These are phyloP conservation scores for Drosophila burlai DNA, from an alignment of 1,140 invertebrate species.

Conservation along the genomic window DNA sequence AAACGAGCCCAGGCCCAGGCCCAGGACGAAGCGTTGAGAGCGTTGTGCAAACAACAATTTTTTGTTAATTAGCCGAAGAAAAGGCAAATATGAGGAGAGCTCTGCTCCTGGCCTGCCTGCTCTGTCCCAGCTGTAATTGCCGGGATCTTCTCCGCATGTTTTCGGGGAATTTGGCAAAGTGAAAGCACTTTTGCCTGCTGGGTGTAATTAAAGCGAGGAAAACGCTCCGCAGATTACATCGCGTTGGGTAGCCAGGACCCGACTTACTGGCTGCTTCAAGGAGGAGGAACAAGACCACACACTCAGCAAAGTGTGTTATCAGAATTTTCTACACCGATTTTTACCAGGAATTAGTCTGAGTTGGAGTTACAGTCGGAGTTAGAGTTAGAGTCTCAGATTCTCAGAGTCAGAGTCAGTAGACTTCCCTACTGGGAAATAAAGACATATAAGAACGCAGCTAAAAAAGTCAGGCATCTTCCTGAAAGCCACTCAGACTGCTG, in stretches of 20 bases:
- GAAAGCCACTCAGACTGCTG: neutral
- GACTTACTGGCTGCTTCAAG: slow-evolving; percentile 13
- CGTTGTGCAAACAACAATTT: slow-evolving; percentile 73
- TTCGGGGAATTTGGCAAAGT: slow-evolving; percentile 51
- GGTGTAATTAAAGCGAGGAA: slow-evolving; percentile 69
- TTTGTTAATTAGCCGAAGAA: slow-evolving; percentile 71
- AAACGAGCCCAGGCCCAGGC: slow-evolving; percentile 27
- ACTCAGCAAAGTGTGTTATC: slow-evolving; percentile 8
- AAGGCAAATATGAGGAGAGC: slow-evolving; percentile 28
- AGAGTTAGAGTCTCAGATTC: no score
- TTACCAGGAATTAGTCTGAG: neutral
- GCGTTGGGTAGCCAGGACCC: slow-evolving; percentile 17
- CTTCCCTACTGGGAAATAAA: no score
- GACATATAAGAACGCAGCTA: no score
- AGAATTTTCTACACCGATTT: slow-evolving; percentile 1
- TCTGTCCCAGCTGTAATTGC: slow-evolving; percentile 16
- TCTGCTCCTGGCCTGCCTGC: neutral
- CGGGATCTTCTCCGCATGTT: slow-evolving; percentile 42
- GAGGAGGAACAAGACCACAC: neutral
- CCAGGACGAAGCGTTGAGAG: slow-evolving; percentile 5
- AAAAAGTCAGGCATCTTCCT: neutral
- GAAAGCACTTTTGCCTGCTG: slow-evolving; percentile 31
- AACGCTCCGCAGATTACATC: slow-evolving; percentile 58
- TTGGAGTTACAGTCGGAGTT: no score
- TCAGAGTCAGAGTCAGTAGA: no score